These are phyloP conservation scores for Hexactinellida sp. DNA, from an alignment of 37 sponge, comb jelly and placozoan genomes.

Conservation along the genomic window DNA sequence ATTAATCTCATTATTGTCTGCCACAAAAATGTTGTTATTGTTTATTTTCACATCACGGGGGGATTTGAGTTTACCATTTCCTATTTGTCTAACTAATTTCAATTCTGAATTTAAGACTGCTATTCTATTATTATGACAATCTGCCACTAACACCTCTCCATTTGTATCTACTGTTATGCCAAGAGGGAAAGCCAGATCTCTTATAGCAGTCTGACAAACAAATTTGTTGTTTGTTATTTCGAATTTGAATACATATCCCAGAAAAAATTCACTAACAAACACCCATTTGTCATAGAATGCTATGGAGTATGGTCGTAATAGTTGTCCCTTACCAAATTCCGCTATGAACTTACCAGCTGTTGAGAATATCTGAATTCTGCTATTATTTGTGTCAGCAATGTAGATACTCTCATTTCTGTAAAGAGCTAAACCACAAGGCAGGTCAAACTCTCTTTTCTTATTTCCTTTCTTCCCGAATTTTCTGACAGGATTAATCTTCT, in stretches of 20 bases:
- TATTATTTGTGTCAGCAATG: not conserved
- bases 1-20: not conserved
- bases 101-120: not conserved
- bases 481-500: not conserved
- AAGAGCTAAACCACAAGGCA: not conserved
- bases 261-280: not conserved
- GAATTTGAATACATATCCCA: not conserved
- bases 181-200: not conserved
- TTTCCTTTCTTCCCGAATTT: not conserved
- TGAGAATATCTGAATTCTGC: not conserved
- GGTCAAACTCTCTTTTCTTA: not conserved
- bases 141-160: not conserved
- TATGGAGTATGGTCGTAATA: not conserved
- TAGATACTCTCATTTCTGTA: not conserved
- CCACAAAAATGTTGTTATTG: not conserved
- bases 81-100: not conserved
- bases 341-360: not conserved
- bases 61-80: not conserved
- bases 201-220: not conserved
- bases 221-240: not conserved
- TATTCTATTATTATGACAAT: not conserved
- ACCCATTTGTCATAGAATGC: not conserved
- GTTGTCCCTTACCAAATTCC: not conserved
- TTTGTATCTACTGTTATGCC: not conserved
- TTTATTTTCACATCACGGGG: not conserved